Base-by-base conservation (phyloP, 2,797 vertebrate genomes). In the Carapus acus region DNA sequence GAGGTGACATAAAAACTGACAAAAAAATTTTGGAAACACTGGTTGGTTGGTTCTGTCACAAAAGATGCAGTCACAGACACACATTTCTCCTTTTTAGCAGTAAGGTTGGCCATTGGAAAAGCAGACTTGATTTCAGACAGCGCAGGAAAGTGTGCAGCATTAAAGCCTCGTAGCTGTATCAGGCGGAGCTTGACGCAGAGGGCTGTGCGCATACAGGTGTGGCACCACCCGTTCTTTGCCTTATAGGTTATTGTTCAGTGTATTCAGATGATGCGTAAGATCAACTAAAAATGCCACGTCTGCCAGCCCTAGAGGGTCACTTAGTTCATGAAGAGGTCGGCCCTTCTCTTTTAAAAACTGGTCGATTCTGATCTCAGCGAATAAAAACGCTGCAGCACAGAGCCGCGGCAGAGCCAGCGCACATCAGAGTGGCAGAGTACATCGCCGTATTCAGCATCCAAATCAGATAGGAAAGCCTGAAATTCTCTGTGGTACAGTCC, bases 21-120 rank as follows among this genome's bases (percentile, higher is more conserved):
- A n/a, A n/a, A n/a, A n/a, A n/a, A n/a, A n/a, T n/a, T n/a, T n/a
- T n/a, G n/a, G n/a, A n/a, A n/a, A n/a, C n/a, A n/a, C n/a, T n/a
- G n/a, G n/a, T n/a, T n/a, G n/a, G n/a, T n/a, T n/a, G n/a, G n/a
- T n/a, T n/a, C n/a, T n/a, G n/a, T n/a, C 29, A 7, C 29, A 1
- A 31, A 27, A 68, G 53, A 52, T 59, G 58, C 31, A 27, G 57
- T 46, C 50, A 57, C 36, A 51, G 33, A 50, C 20, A 70, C 49
- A 62, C 44, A 65, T 54, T 69, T 64, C 39, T 7, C 38, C 29
- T 39, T 64, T 63, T 67, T 60, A 24, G n/a, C 24, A 65, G 43
- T 64, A 16, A 65, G 54, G 0, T 51, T 37, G 49, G 36, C 64
- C 24, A 63, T 27, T 62, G 43, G 49, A 51, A 54, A 65, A 48